Evolutionary conservation across 2,797 vertebrate genomes (phyloP), one percentile per base, ranked within the genome.

Genomic region (Podargus strigoides): DNA sequence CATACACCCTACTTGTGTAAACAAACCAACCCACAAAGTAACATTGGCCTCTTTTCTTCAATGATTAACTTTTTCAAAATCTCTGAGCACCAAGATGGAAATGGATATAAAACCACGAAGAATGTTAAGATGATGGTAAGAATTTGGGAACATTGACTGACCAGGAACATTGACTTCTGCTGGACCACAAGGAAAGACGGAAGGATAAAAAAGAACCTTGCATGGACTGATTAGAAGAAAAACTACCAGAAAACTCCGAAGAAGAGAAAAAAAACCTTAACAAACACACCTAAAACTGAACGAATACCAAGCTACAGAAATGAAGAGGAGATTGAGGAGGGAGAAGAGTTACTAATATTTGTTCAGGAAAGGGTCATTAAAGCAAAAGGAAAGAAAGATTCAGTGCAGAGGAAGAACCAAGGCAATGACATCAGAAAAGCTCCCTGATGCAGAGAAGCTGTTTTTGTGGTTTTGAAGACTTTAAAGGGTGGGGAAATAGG

Each of bases 11-110:
- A 12, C 3, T 18, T 37, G 4, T 62, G 30, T 55, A 58, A 77
- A 60, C 23, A 12, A 72, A 30, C 6, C 21, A 46, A 49, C 9
- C 7, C 12, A 24, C 5, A 27, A 34, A 18, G 13, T 74, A 36
- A 28, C 1, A 1, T 9, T 17, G 20, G 5, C 18, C 5, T 26
- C 14, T 22, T 21, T 12, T 53, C n/a, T 50, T 64, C 3, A 3
- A 37, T 5, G 44, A 37, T 21, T 44, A 66, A 74, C 27, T 50
- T 4, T 46, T 23, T 50, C 21, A 75, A 28, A 42, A 17, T 59
- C 14, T 21, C 22, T 37, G 9, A 66, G 6, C 12, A 58, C 18
- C 18, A 58, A 64, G 30, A 72, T 46, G 5, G 11, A 44, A 14
- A n/a, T 42, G 7, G 2, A n/a, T 68, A 37, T 20, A 46, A 76